Conservation (phyloP, 2,113 vertebrate species). For the Plestiodon gilberti region DNA sequence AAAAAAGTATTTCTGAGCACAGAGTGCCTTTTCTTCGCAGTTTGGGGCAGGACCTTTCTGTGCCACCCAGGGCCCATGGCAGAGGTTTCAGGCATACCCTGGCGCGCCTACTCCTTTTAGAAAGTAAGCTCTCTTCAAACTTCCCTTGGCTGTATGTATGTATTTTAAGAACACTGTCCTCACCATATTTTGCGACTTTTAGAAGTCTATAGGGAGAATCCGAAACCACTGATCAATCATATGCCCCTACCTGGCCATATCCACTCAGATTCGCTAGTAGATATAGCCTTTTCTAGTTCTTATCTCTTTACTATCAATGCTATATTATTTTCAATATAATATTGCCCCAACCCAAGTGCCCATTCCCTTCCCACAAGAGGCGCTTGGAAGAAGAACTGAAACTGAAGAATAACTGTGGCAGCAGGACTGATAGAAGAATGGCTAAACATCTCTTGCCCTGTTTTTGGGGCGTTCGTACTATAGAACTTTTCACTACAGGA, state of each 20-base stretch:
- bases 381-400: background rate
- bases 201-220: background rate
- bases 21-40: background rate
- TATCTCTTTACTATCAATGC: background rate
- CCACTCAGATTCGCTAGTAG: background rate
- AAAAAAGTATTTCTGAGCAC: background rate
- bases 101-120: background rate
- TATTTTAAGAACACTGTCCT: background rate
- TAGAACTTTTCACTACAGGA: no score
- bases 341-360: background rate
- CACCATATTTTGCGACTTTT: background rate
- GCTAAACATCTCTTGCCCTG: background rate
- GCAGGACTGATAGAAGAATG: background rate
- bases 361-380: background rate
- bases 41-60: background rate
- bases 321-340: background rate
- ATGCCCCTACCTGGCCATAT: no score
- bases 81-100: background rate
- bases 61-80: background rate
- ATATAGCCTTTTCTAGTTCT: background rate
- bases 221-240: background rate
- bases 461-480: background rate
- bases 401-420: no score
- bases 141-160: background rate
- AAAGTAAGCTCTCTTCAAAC: background rate